These are phyloP conservation scores for Phrynosoma blainvillii DNA, from an alignment of 2,113 vertebrate species.

Conservation along the genomic window DNA sequence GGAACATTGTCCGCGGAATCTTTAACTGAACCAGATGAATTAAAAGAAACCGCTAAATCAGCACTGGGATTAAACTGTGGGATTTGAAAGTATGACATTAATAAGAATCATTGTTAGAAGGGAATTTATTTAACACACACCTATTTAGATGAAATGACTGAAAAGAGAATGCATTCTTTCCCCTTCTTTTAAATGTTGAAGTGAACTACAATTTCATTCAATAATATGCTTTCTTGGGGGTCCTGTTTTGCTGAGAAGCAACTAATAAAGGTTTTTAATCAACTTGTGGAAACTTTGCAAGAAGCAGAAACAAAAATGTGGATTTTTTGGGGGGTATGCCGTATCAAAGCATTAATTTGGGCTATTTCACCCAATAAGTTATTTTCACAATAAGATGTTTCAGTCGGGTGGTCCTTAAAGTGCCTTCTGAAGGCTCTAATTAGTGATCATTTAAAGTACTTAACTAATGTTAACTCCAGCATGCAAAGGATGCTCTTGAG, in stretches of 20 bases:
- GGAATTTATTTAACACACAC: background rate
- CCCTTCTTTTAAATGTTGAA: background rate
- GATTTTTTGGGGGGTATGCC: conserved; percentile 33
- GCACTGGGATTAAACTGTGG: background rate
- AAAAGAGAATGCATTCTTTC: background rate
- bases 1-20: background rate
- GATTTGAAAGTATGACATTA: background rate
- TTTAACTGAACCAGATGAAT: background rate
- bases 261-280: conserved; percentile 12
- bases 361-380: conserved; percentile 37
- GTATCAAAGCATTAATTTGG: conserved; percentile 54
- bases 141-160: background rate
- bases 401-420: conserved; percentile 54
- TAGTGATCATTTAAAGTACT: conserved; percentile 71
- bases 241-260: background rate
- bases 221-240: conserved; percentile 1
- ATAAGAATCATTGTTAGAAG: background rate
- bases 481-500: conserved; percentile 72
- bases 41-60: background rate
- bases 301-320: conserved; percentile 19
- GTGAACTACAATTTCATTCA: background rate
- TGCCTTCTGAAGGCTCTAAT: conserved; percentile 60
- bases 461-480: conserved; percentile 67
- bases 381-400: conserved; percentile 67
- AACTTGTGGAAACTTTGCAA: conserved; percentile 5